phyloP scores from a whole-genome alignment of 2,888 invertebrate genomes.

The Plebejus anna region DNA sequence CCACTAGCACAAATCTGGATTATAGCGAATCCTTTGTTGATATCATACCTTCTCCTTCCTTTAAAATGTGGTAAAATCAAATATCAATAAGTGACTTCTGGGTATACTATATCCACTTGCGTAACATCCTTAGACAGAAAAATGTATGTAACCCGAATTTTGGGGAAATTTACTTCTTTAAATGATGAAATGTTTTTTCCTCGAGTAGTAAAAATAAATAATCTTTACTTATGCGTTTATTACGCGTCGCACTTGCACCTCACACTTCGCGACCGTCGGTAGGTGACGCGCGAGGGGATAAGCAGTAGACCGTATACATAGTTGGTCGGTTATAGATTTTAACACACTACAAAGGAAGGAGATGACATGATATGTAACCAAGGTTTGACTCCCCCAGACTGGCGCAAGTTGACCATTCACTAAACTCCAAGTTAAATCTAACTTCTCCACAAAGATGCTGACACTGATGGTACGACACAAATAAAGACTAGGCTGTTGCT shows the following conservation, averaged over 20 bases:
- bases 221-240: too few relatives aligned
- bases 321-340: not conserved
- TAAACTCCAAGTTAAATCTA: slow-evolving; percentile 26
- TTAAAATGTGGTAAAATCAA: not conserved
- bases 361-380: not conserved
- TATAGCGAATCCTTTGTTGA: not conserved
- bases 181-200: too few relatives aligned
- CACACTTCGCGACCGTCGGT: too few relatives aligned
- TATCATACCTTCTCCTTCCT: not conserved
- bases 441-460: slow-evolving; percentile 24
- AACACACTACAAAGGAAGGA: not conserved
- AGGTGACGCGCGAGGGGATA: too few relatives aligned
- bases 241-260: too few relatives aligned
- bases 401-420: slow-evolving; percentile 18
- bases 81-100: too few relatives aligned
- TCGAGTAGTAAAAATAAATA: too few relatives aligned
- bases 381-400: not conserved
- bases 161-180: too few relatives aligned
- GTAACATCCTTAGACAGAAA: too few relatives aligned
- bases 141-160: too few relatives aligned
- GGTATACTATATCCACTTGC: too few relatives aligned
- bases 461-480: slow-evolving; percentile 40
- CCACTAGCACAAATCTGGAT: not conserved
- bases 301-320: too few relatives aligned
- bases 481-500: slow-evolving; percentile 40